Evolutionary conservation across 2,888 invertebrate species (phyloP).

Genomic region (Rhaphigaster nebulosa): DNA sequence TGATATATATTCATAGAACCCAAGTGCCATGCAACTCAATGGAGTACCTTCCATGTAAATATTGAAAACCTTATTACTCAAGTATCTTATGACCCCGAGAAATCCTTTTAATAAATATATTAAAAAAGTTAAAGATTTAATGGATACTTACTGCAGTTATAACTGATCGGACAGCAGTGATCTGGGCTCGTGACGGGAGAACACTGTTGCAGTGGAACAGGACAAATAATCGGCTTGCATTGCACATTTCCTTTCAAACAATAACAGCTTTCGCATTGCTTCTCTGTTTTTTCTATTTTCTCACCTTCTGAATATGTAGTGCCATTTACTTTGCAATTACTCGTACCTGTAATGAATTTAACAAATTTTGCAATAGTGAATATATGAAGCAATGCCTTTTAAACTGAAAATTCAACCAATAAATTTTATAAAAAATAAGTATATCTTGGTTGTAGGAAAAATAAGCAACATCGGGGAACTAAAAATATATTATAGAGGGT

Average conservation of each 20-base stretch:
- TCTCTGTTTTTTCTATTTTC: conserved; percentile 74
- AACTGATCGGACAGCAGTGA: conserved; percentile 88
- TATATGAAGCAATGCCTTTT: not conserved
- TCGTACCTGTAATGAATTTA: not conserved
- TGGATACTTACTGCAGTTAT: conserved; percentile 79
- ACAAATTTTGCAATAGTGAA: not conserved
- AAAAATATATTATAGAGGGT: not conserved
- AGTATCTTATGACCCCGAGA: too few relatives aligned
- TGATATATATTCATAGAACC: too few relatives aligned
- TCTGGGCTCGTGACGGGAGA: conserved; percentile 81
- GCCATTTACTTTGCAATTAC: conserved; percentile 76
- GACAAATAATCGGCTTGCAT: conserved; percentile 83
- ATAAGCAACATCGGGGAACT: not conserved
- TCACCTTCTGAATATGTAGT: conserved; percentile 79
- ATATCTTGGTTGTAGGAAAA: not conserved
- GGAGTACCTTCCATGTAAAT: too few relatives aligned
- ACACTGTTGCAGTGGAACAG: conserved; percentile 80
- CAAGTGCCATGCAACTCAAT: too few relatives aligned
- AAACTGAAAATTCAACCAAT: not conserved
- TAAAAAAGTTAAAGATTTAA: not conserved
- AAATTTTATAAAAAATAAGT: not conserved
- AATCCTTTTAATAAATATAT: too few relatives aligned
- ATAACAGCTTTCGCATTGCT: conserved; percentile 84
- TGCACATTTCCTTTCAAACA: conserved; percentile 81
- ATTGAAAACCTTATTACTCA: too few relatives aligned